Evolutionary conservation across 2,888 invertebrate genomes (phyloP), one percentile per base, ranked within the genome.

Genomic region (Nysson spinosus): DNA sequence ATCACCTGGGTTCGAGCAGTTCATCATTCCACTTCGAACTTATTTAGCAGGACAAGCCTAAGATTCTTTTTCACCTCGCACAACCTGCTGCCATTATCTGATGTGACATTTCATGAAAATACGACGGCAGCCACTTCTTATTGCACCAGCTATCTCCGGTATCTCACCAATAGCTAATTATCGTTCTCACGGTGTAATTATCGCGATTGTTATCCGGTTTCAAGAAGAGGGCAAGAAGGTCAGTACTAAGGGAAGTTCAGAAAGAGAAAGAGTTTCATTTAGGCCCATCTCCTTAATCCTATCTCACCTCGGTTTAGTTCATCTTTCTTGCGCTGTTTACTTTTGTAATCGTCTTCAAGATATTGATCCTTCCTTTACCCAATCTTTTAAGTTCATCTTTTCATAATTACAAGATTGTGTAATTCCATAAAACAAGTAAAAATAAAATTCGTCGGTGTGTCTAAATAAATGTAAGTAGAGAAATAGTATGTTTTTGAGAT

Each of bases 51-150:
- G n/a, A n/a, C n/a, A n/a, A n/a, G n/a, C n/a, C n/a, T n/a, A n/a
- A n/a, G n/a, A n/a, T 60, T 49, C 54, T 67, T 74, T 65, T 44
- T 70, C 52, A 37, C 47, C 37, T 60, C 62, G 52, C 66, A 68
- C 68, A 77, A 78, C 69, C 51, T 44, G n/a, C n/a, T n/a, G 40
- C 40, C 62, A 71, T 81, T 82, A 82, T 81, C 79, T 75, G 82
- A 82, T 80, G 73, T 82, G 81, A 80, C 81, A 82, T 82, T 80
- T 81, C 78, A 79, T 77, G 79, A 81, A 81, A 81, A 80, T 82
- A 78, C 77, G 79, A 82, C 75, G 77, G 58, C 66, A 69, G 49
- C 66, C 57, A 65, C 75, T 77, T 68, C 65, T 78, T 73, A 75
- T 74, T 69, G 64, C 67, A 37, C 37, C 58, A 52, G 56, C 50